phyloP scores from a whole-genome alignment of 1,140 invertebrate genomes.

The Aleiodes sp. region DNA sequence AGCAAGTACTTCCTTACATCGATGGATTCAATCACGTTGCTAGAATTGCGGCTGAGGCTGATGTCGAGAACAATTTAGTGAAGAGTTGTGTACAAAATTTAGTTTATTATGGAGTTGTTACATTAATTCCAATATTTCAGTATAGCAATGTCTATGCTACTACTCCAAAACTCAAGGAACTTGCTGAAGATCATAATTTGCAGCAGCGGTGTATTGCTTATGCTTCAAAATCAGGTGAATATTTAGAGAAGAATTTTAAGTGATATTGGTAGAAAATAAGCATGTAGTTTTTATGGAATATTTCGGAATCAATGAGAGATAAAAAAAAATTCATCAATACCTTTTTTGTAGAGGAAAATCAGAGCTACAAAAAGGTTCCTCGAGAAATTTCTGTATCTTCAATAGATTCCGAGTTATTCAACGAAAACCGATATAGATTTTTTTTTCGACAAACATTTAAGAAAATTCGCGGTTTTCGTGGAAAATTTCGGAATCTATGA shows the following conservation, averaged over 20 bases:
- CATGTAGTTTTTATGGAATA: no score
- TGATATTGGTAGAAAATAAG: constrained; percentile 8
- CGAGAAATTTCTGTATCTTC: no score
- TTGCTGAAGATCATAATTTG: constrained; percentile 75
- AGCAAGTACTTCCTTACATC: constrained; percentile 88
- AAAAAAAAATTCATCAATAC: no score
- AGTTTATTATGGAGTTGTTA: constrained; percentile 83
- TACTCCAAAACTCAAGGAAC: constrained; percentile 81
- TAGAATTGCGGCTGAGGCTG: constrained; percentile 82
- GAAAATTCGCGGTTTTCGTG: no score
- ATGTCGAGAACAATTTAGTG: constrained; percentile 93
- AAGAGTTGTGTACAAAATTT: constrained; percentile 95
- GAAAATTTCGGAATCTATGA: no score
- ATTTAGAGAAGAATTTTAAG: constrained; percentile 20
- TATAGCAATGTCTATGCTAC: constrained; percentile 93
- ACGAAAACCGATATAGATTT: no score
- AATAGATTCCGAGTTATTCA: no score
- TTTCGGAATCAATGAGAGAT: no score
- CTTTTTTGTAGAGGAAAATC: no score
- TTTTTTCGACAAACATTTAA: no score
- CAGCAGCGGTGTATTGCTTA: constrained; percentile 81
- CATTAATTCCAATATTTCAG: constrained; percentile 89
- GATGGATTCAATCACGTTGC: constrained; percentile 93
- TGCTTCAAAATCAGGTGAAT: constrained; percentile 72
- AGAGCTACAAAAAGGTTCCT: no score